Evolutionary conservation across 2,113 vertebrate species (phyloP).

Genomic region (Nerophis ophidion): DNA sequence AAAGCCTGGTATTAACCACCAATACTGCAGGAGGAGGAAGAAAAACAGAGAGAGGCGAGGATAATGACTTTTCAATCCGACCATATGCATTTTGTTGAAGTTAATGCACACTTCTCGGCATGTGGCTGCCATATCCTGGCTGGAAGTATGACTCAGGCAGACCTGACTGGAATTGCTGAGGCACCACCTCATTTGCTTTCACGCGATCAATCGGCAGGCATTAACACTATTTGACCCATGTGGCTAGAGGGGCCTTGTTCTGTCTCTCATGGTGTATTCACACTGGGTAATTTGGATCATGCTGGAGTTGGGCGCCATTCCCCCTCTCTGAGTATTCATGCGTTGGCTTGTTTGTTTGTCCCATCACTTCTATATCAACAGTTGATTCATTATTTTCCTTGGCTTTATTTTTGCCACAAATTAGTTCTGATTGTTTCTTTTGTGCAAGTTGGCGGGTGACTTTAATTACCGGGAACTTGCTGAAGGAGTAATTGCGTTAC

Average conservation of each 20-base stretch:
- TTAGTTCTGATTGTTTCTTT: too few relatives aligned
- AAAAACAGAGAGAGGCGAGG: constrained; percentile 2
- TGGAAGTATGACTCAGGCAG: constrained; percentile 30
- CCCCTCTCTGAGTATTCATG: too few relatives aligned
- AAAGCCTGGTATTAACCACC: constrained; percentile 2
- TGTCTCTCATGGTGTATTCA: neutral
- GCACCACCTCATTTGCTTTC: constrained; percentile 16
- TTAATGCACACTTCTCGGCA: constrained; percentile 20
- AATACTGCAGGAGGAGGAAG: constrained; percentile 18
- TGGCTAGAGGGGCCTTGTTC: neutral
- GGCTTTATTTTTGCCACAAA: too few relatives aligned
- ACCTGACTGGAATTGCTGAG: constrained; percentile 29
- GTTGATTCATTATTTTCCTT: too few relatives aligned
- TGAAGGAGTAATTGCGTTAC: too few relatives aligned
- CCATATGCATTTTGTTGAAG: constrained; percentile 7
- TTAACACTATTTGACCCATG: constrained; percentile 4
- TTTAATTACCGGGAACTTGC: too few relatives aligned
- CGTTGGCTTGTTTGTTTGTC: too few relatives aligned
- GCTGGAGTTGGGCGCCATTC: too few relatives aligned
- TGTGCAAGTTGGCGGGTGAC: too few relatives aligned
- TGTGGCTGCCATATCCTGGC: constrained; percentile 26
- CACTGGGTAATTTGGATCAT: too few relatives aligned
- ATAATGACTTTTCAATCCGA: constrained; percentile 23
- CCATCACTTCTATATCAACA: too few relatives aligned
- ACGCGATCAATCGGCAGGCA: neutral